Evolutionary conservation across 1,140 invertebrate species (phyloP).

Genomic region (Anagrus nilaparvatae): DNA sequence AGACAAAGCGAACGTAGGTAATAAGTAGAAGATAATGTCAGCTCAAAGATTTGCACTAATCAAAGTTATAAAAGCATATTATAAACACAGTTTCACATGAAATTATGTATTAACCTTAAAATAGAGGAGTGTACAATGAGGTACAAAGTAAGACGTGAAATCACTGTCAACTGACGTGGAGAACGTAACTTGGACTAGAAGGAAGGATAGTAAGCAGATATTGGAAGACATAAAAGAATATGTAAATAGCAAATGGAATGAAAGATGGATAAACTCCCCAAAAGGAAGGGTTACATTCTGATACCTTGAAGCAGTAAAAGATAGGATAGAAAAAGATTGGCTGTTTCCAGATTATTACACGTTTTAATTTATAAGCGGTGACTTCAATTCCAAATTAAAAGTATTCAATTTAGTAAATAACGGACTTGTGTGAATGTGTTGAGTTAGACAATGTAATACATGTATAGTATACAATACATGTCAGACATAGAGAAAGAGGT

Average conservation of each 20-base stretch:
- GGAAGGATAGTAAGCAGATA: background rate
- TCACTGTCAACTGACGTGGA: background rate
- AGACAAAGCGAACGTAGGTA: slow-evolving; percentile 3
- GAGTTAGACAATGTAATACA: too few species aligned
- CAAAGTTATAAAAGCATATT: slow-evolving; percentile 17
- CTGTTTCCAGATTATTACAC: background rate
- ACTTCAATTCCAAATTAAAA: background rate
- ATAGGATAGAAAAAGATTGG: background rate
- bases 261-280: background rate
- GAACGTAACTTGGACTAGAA: background rate
- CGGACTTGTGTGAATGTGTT: background rate
- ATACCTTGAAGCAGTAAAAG: background rate
- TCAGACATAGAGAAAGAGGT: too few species aligned
- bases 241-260: background rate
- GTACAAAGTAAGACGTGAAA: slow-evolving; percentile 5
- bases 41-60: slow-evolving; percentile 21
- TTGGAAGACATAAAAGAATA: background rate
- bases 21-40: background rate
- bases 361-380: background rate
- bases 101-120: slow-evolving; percentile 12
- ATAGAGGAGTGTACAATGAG: background rate
- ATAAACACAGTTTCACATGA: slow-evolving; percentile 20
- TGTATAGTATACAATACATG: too few species aligned
- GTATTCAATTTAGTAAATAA: background rate
- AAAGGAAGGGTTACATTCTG: background rate